Conservation (phyloP, 2,797 vertebrate species). For the Silurus aristotelis region DNA sequence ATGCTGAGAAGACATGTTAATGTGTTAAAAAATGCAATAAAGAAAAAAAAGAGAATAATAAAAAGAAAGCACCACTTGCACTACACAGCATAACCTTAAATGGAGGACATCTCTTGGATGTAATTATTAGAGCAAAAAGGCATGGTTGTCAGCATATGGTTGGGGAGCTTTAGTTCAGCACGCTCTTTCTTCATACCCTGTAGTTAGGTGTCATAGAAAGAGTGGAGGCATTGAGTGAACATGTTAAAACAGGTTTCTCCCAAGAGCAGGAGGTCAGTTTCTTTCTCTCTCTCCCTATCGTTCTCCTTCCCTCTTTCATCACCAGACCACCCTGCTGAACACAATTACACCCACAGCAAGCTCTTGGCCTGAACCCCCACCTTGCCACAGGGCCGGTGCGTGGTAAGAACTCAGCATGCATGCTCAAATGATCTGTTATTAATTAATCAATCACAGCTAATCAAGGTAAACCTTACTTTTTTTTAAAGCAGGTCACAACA, state of each 20-base stretch:
- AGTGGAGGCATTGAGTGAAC: slow-evolving; percentile 47
- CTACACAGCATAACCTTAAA: neutral
- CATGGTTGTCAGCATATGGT: slow-evolving; percentile 48
- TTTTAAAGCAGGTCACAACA: slow-evolving; percentile 61
- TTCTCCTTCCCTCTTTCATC: slow-evolving; percentile 47
- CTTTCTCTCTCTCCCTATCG: slow-evolving; percentile 46
- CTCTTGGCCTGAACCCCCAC: slow-evolving; percentile 51
- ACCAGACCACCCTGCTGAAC: slow-evolving; percentile 59
- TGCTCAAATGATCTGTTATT: slow-evolving; percentile 64
- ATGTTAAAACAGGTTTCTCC: slow-evolving; percentile 57
- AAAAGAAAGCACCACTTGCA: neutral
- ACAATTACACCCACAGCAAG: slow-evolving; percentile 62
- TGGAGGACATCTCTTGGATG: slow-evolving; percentile 13
- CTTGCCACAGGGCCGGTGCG: slow-evolving; percentile 53
- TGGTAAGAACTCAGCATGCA: slow-evolving; percentile 61
- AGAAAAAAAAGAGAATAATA: neutral
- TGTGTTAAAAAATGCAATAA: neutral
- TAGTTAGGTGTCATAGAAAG: slow-evolving; percentile 46
- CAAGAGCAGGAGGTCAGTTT: slow-evolving; percentile 48
- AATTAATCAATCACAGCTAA: slow-evolving; percentile 67
- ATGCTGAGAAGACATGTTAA: slow-evolving; percentile 14
- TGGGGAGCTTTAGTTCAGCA: slow-evolving; percentile 51
- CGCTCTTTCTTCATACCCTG: slow-evolving; percentile 47
- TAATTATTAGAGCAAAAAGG: slow-evolving; percentile 44
- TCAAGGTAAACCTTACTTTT: slow-evolving; percentile 62